These are phyloP conservation scores for Antennarius maculatus DNA, from an alignment of 2,797 vertebrate genomes.

Conservation along the genomic window DNA sequence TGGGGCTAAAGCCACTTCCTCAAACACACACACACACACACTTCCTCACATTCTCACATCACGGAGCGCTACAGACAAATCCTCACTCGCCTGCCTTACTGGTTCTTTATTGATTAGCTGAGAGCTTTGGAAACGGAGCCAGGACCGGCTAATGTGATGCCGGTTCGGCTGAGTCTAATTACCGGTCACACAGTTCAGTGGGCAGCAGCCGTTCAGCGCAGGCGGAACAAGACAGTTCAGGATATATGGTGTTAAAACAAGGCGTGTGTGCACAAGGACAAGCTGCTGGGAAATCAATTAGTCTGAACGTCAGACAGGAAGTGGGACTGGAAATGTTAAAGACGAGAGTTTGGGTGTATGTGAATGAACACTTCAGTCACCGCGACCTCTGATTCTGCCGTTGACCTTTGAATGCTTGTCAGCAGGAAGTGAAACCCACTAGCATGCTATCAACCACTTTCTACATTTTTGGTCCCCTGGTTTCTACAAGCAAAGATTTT, in stretches of 20 bases:
- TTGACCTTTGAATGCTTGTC: neutral
- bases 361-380: slow-evolving; percentile 21
- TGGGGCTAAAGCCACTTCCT: slow-evolving; percentile 55
- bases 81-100: slow-evolving; percentile 30
- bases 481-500: neutral
- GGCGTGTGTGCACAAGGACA: neutral
- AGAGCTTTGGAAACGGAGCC: slow-evolving; percentile 41
- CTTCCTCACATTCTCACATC: slow-evolving; percentile 34
- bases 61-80: neutral
- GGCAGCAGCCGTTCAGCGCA: slow-evolving; percentile 17
- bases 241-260: neutral
- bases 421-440: slow-evolving; percentile 56
- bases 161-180: slow-evolving; percentile 59
- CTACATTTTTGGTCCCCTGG: neutral
- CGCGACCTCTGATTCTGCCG: slow-evolving; percentile 2
- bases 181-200: slow-evolving; percentile 52
- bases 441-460: slow-evolving; percentile 34
- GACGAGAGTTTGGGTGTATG: slow-evolving; percentile 1
- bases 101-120: slow-evolving; percentile 66
- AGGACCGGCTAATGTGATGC: slow-evolving; percentile 42
- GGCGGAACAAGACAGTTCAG: neutral
- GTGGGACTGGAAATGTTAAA: neutral
- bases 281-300: slow-evolving; percentile 8
- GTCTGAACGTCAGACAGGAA: neutral
- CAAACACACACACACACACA: slow-evolving; percentile 11